These are phyloP conservation scores for Lepidurus couesii DNA, from an alignment of 1,140 invertebrate species.

Conservation along the genomic window DNA sequence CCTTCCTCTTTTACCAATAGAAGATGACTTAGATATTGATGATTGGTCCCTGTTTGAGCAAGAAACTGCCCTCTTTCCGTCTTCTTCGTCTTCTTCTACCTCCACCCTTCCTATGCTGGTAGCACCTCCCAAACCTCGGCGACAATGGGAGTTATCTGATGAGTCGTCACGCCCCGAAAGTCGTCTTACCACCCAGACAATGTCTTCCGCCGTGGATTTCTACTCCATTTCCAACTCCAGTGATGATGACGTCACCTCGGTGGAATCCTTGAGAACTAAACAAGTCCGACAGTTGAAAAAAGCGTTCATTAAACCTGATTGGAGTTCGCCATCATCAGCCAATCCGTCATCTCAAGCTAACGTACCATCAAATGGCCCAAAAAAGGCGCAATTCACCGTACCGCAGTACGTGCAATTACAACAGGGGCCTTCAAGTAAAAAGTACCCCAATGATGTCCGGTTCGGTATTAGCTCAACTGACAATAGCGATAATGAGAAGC, in stretches of 20 bases:
- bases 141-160: not conserved
- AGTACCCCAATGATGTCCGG: not conserved
- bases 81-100: not conserved
- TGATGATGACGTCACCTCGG: not conserved
- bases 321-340: not conserved
- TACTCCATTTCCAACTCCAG: not conserved
- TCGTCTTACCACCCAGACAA: too few species aligned
- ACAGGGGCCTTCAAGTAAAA: not conserved
- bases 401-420: not conserved
- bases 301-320: not conserved
- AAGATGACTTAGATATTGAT: conserved; percentile 1
- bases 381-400: not conserved
- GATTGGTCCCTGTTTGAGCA: not conserved
- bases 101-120: not conserved
- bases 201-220: not conserved
- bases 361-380: not conserved
- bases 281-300: conserved; percentile 4
- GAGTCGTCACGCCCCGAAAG: not conserved
- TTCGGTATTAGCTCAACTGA: not conserved
- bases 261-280: not conserved
- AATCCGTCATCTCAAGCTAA: not conserved
- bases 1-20: not conserved
- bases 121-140: not conserved
- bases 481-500: not conserved
- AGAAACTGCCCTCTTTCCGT: not conserved